Conservation (phyloP, 2,888 invertebrate species). For the Trichacis sp. region DNA sequence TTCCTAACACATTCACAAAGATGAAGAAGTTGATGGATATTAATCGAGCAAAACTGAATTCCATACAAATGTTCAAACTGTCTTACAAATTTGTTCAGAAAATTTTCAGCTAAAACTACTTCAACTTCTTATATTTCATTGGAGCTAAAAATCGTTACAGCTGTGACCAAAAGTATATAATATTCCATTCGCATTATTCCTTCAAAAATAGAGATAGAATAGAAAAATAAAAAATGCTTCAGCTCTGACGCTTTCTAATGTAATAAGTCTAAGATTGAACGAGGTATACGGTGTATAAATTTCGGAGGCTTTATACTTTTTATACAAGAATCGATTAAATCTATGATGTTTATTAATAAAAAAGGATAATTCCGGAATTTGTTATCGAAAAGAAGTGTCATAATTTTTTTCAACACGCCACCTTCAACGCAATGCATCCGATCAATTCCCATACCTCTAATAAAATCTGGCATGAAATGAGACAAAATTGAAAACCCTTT, state of each 20-base stretch:
- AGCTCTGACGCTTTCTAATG: constrained; percentile 38
- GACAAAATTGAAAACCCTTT: constrained; percentile 28
- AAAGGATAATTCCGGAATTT: constrained; percentile 18
- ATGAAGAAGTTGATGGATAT: constrained; percentile 16
- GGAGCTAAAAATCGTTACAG: too few relatives aligned
- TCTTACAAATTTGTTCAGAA: constrained; percentile 1
- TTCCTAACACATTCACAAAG: constrained; percentile 7
- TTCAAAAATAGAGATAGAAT: constrained; percentile 25
- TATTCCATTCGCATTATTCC: constrained; percentile 17
- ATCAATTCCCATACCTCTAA: constrained; percentile 32
- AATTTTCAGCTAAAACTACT: neutral
- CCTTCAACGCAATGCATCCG: constrained; percentile 41
- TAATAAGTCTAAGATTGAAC: constrained; percentile 21
- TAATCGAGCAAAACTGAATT: constrained; percentile 7
- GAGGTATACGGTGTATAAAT: constrained; percentile 37
- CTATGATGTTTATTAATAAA: constrained; percentile 11
- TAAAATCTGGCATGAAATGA: constrained; percentile 33
- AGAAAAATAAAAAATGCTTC: constrained; percentile 28
- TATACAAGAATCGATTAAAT: constrained; percentile 1
- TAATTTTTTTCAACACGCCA: constrained; percentile 17
- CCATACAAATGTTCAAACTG: constrained; percentile 3
- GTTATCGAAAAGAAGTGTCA: constrained; percentile 30
- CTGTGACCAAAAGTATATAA: neutral
- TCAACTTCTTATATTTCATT: neutral
- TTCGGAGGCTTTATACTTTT: constrained; percentile 32